Evolutionary conservation across 2,797 vertebrate species (phyloP), one percentile per base, ranked within the genome.

Genomic region (Acanthopagrus latus): DNA sequence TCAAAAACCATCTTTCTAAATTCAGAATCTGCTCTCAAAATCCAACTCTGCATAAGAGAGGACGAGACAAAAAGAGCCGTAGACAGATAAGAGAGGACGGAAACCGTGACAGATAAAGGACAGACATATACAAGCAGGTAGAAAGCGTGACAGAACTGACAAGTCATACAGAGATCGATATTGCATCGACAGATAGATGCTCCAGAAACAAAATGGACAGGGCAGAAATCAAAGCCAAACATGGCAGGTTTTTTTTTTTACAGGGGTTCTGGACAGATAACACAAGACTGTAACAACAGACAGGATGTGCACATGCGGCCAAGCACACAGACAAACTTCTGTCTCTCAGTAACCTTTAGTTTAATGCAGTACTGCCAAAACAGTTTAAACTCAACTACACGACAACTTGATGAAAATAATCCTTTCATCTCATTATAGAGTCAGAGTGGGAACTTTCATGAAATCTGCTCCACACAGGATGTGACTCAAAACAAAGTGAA

Each of bases 71-170:
- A 69, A 58, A 7, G 71, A 73, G 69, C 50, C 5, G 1, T 48
- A 71, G 60, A 71, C 70, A 71, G 74, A 65, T 7, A 33, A 33
- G 33, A 33, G 43, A 71, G 43, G 63, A 64, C 62, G 71, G 71
- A 73, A 46, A 20, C 21, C n/a, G 68, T 38, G 71, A 68, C 13
- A n/a, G 65, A 72, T 51, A 66, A 46, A 68, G n/a, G 67, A 81
- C 69, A 78, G 77, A 88, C 68, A 81, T 81, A 78, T 58, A 80
- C 56, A 76, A 83, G 85, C 77, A 58, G 62, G 63, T 55, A 65
- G 66, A 67, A 55, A 76, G 76, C 47, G 59, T 46, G 50, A 71
- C 55, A 68, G 50, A 58, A 6, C 55, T 54, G 41, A 54, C 6
- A 10, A 62, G 25, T 27, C 17, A 64, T 64, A 82, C 57, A 78